These are phyloP conservation scores for Trichonephila inaurata DNA, from an alignment of 1,140 invertebrate species.

Conservation along the genomic window DNA sequence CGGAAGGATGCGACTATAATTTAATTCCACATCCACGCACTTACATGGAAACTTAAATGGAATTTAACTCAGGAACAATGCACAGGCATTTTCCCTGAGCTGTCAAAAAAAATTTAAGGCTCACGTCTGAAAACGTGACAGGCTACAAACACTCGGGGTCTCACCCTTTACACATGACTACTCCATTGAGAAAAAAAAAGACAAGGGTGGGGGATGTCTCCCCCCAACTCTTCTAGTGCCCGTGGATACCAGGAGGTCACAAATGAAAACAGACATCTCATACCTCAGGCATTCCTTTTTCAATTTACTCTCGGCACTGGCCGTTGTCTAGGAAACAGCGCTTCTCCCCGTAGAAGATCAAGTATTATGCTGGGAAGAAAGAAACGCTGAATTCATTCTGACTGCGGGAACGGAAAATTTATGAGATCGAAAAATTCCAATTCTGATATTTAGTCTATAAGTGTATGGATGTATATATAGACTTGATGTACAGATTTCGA, in stretches of 20 bases:
- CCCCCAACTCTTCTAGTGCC: slow-evolving; percentile 3
- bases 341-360: slow-evolving; percentile 31
- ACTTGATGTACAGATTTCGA: too few species aligned
- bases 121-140: neutral
- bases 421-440: slow-evolving; percentile 32
- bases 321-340: slow-evolving; percentile 59
- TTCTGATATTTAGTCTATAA: slow-evolving; percentile 11
- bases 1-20: neutral
- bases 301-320: slow-evolving; percentile 65
- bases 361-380: neutral
- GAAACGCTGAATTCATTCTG: neutral
- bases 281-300: slow-evolving; percentile 72
- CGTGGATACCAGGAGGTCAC: slow-evolving; percentile 65
- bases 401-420: slow-evolving; percentile 36
- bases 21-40: neutral
- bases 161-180: slow-evolving; percentile 32
- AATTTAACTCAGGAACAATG: slow-evolving; percentile 15
- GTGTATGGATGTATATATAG: neutral
- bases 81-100: neutral
- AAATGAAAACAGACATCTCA: slow-evolving; percentile 74
- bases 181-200: slow-evolving; percentile 13
- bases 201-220: neutral
- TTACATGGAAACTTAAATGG: neutral
- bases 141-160: neutral
- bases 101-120: slow-evolving; percentile 7